Evolutionary conservation across 2,888 invertebrate genomes (phyloP).

Genomic region (Athetis lepigone): DNA sequence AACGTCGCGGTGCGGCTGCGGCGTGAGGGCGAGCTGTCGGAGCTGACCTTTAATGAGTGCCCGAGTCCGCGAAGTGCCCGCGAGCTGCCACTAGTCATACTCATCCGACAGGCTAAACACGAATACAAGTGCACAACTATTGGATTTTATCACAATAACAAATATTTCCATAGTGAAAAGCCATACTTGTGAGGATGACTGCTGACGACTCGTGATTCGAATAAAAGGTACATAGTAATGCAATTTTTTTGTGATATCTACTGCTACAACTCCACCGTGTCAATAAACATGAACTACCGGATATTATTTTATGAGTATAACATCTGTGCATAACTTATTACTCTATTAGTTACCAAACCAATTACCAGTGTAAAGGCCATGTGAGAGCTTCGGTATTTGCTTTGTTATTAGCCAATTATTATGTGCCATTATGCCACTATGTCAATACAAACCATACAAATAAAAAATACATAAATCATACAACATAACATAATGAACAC

Average conservation of each 20-base stretch:
- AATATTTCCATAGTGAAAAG: constrained; percentile 11
- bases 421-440: constrained; percentile 86
- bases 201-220: constrained; percentile 42
- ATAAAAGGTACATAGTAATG: constrained; percentile 32
- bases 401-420: constrained; percentile 75
- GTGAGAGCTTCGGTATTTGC: constrained; percentile 72
- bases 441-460: constrained; percentile 76
- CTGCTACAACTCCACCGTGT: constrained; percentile 55
- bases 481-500: constrained; percentile 65
- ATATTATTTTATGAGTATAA: constrained; percentile 44
- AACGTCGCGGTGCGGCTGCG: constrained; percentile 46
- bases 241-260: constrained; percentile 49
- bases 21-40: constrained; percentile 39
- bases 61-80: constrained; percentile 58
- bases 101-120: constrained; percentile 2
- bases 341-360: constrained; percentile 62
- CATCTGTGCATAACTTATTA: constrained; percentile 56
- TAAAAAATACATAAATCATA: constrained; percentile 67
- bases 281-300: constrained; percentile 51
- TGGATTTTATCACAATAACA: neutral
- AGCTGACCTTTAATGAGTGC: constrained; percentile 60
- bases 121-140: constrained; percentile 1
- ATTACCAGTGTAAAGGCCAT: constrained; percentile 70
- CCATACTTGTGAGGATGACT: constrained; percentile 42
- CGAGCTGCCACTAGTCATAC: constrained; percentile 51